phyloP scores from a whole-genome alignment of 2,113 vertebrate genomes.

The Eclectus roratus region DNA sequence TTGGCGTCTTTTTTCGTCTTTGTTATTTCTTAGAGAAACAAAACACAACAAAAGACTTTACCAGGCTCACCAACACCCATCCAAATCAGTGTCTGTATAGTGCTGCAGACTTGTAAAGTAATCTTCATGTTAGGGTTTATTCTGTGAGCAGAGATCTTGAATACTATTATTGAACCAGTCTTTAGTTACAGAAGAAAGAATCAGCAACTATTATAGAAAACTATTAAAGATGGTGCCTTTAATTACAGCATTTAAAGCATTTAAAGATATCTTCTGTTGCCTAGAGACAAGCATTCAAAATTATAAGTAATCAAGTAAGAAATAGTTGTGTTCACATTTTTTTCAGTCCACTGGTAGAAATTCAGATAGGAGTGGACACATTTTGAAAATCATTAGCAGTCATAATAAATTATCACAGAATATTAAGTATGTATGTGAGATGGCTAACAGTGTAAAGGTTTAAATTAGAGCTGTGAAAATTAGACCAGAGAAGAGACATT shows the following conservation, averaged over 20 bases:
- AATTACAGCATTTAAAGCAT: slow-evolving; percentile 50
- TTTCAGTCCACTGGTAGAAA: not conserved
- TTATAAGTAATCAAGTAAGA: slow-evolving; percentile 10
- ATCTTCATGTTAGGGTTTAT: not conserved
- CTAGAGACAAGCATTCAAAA: slow-evolving; percentile 50
- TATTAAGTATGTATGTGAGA: not conserved
- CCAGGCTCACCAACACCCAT: not conserved
- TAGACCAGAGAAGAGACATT: not conserved
- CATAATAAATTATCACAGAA: slow-evolving; percentile 2
- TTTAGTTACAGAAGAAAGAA: slow-evolving; percentile 24
- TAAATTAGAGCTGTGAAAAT: slow-evolving; percentile 38
- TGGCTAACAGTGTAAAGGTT: not conserved
- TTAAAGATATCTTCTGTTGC: slow-evolving; percentile 4
- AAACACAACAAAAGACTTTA: not conserved
- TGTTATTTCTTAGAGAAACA: not conserved
- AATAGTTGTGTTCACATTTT: not conserved
- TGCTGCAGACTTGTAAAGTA: not conserved
- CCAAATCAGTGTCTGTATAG: not conserved
- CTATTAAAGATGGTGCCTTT: slow-evolving; percentile 43
- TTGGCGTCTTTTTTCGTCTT: not conserved
- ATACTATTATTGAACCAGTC: slow-evolving; percentile 25
- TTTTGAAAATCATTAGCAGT: slow-evolving; percentile 23
- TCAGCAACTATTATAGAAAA: slow-evolving; percentile 13
- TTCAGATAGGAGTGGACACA: not conserved
- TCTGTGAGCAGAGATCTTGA: slow-evolving; percentile 16